These are phyloP conservation scores for Halictus ligatus DNA, from an alignment of 2,888 invertebrate genomes.

Conservation along the genomic window DNA sequence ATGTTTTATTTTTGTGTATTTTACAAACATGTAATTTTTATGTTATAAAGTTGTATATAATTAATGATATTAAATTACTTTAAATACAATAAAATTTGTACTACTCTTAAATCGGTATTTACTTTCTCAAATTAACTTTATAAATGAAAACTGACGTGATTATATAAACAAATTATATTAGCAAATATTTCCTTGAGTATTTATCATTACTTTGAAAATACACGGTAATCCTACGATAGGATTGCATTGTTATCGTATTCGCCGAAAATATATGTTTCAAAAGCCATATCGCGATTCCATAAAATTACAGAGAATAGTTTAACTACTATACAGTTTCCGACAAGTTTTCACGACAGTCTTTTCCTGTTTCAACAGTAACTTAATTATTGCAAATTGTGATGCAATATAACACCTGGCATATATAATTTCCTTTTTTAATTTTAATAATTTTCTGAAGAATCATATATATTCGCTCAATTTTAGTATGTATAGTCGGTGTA, in stretches of 20 bases:
- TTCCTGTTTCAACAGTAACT: background rate
- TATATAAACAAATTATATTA: background rate
- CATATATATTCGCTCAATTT: no score
- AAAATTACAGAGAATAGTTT: background rate
- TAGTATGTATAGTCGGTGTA: no score
- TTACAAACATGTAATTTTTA: slow-evolving; percentile 40
- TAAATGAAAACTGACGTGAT: background rate
- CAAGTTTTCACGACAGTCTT: no score
- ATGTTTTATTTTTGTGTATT: slow-evolving; percentile 48
- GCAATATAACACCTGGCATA: background rate
- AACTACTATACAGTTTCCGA: background rate
- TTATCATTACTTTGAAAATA: background rate
- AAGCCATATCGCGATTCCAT: background rate
- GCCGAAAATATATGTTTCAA: background rate
- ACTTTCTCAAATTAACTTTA: slow-evolving; percentile 29
- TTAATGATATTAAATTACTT: slow-evolving; percentile 34
- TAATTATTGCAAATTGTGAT: background rate
- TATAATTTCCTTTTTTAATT: background rate
- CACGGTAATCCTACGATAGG: background rate
- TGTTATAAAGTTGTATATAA: slow-evolving; percentile 49
- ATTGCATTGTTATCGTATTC: background rate
- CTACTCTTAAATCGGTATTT: slow-evolving; percentile 9
- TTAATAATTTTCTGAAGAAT: background rate
- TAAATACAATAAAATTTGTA: slow-evolving; percentile 34
- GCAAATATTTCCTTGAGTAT: background rate